Base-by-base conservation (phyloP, 2,797 vertebrate genomes). In the Acanthiza pusilla region DNA sequence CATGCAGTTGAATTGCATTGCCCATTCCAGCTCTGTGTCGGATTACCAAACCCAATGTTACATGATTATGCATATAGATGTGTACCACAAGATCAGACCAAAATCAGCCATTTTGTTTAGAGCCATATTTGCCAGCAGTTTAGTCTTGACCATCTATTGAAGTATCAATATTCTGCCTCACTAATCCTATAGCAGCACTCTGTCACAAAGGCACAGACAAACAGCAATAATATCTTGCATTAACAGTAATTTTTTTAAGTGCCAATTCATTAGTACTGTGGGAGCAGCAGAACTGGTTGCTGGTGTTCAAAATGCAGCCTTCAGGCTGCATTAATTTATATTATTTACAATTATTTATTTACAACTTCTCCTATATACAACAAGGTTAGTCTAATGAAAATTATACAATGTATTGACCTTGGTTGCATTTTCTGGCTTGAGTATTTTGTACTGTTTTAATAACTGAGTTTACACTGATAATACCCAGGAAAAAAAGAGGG, bases 11-110 rank as follows among this genome's bases (percentile, higher is more conserved):
- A n/a, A n/a, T n/a, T 67, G 1, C 3, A 2, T 7, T 50, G 23
- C 30, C 25, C 18, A 22, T 50, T 58, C 47, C 65, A 47, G 42
- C 16, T 61, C 60, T 38, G 17, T 5, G 8, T 10, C n/a, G 42
- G 23, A n/a, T 62, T 53, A 55, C 30, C 7, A 5, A 9, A 9
- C 20, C 6, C 45, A 11, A 6, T 25, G 13, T 48, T 63, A 58
- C 74, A 67, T 11, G 21, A 22, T 16, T 10, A 4, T 8, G 10
- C 9, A 5, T 27, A 17, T 27, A 9, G 21, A 18, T 0, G 0
- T n/a, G 20, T 30, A 11, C 34, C 54, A n/a, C 18, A 16, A 27
- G 42, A 29, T 22, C 43, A 57, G 34, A 23, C 29, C 23, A 40
- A 74, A 84, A 70, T 36, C 40, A 77, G 10, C 21, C 8, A 11